Evolutionary conservation across 30 jellyfish, hydroid and myxozoan genomes (phyloP).

Genomic region (Cassiopea xamachana): DNA sequence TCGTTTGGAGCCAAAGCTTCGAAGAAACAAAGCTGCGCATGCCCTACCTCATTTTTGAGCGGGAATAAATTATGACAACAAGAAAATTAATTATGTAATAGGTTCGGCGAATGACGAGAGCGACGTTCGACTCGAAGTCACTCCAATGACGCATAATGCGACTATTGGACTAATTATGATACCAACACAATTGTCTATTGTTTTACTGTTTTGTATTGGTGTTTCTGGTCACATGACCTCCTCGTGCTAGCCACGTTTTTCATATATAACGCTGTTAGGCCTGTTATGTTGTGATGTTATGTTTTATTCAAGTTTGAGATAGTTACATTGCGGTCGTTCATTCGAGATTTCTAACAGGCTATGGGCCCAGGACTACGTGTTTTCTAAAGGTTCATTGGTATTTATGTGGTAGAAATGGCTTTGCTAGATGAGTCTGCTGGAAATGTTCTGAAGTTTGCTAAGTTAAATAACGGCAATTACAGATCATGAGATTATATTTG

Average conservation of each 20-base stretch:
- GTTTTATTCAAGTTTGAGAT: background rate
- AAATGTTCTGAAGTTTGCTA: constrained; percentile 33
- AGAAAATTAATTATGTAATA: too few species aligned
- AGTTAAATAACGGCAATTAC: constrained; percentile 31
- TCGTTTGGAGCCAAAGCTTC: too few species aligned
- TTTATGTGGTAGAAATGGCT: constrained; percentile 8
- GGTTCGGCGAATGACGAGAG: too few species aligned
- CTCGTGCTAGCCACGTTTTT: background rate
- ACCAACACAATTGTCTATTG: background rate
- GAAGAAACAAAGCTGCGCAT: too few species aligned
- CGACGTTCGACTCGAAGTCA: too few species aligned
- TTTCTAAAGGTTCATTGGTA: background rate
- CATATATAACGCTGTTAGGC: background rate
- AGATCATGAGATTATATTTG: constrained; percentile 31
- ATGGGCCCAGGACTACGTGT: constrained; percentile 43
- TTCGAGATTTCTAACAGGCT: background rate
- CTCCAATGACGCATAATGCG: too few species aligned
- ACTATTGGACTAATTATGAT: background rate
- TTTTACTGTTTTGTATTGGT: background rate
- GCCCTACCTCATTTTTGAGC: too few species aligned
- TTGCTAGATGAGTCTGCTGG: constrained; percentile 17
- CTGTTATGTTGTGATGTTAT: background rate
- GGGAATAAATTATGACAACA: too few species aligned
- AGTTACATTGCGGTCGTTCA: background rate
- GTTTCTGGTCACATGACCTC: background rate